Evolutionary conservation across 2,888 invertebrate genomes (phyloP), one percentile per base, ranked within the genome.

Genomic region (Caenorhabditis japonica): DNA sequence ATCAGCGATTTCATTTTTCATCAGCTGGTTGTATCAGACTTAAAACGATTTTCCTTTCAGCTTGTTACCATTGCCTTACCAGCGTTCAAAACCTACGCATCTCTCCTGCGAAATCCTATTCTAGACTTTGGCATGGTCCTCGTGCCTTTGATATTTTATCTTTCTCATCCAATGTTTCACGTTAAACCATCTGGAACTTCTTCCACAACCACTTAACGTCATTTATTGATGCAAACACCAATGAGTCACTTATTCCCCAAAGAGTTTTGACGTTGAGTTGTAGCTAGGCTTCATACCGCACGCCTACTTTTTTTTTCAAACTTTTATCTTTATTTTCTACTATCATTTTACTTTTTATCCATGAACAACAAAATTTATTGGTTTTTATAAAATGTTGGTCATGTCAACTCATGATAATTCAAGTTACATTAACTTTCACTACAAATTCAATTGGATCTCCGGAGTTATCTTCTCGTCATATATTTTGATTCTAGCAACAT

Each of bases 121-220:
- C 21, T 62, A 17, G 53, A 55, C 27, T 21, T 47, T 3, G 61
- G 52, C 41, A 53, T 62, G 47, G 38, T 55, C 3, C 39, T 39
- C 4, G 55, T 62, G 33, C 62, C 62, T 4, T 53, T 36, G 53
- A 43, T 55, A 4, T 62, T 62, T 15, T 62, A 55, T 17, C n/a
- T 62, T 3, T 55, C 62, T 27, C 62, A 62, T 55, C 62, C 62
- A 13, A 46, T 62, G 53, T 62, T 62, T 36, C 51, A 61, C 34
- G 60, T 52, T 8, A 41, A 17, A 27, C 8, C 34, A 8, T n/a
- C n/a, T n/a, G 47, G 46, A 36, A 36, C 47, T 30, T 17, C 27
- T 41, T 49, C 49, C 10, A 49, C 59, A 15, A 41, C 33, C 4
- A 60, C 59, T 13, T 61, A 19, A 43, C 7, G 17, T 34, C 8